Evolutionary conservation across 2,888 invertebrate genomes (phyloP).

Genomic region (Macrophya annulata): DNA sequence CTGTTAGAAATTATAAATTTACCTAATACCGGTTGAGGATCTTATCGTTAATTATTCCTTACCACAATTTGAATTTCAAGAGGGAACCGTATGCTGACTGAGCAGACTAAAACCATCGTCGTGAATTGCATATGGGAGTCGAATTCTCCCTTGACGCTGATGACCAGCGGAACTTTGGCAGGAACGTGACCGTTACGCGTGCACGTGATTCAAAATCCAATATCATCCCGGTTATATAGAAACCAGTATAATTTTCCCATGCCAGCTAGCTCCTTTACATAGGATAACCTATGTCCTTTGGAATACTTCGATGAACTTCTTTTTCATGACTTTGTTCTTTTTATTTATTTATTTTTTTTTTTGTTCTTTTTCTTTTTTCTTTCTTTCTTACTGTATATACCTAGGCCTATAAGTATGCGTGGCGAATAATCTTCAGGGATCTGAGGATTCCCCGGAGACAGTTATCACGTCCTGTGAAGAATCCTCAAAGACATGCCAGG

Average conservation of each 20-base stretch:
- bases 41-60: constrained; percentile 38
- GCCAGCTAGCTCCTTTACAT: neutral
- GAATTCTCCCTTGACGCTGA: constrained; percentile 20
- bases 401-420: neutral
- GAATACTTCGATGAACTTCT: neutral
- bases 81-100: neutral
- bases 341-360: too few relatives aligned
- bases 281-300: neutral
- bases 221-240: constrained; percentile 1
- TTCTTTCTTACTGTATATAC: neutral
- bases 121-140: constrained; percentile 31
- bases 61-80: neutral
- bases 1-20: neutral
- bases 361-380: neutral
- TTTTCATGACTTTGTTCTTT: neutral
- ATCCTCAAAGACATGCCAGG: constrained; percentile 38
- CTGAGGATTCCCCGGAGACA: neutral
- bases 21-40: neutral
- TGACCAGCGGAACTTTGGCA: constrained; percentile 34
- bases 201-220: constrained; percentile 41
- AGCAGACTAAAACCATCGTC: constrained; percentile 10
- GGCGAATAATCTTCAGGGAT: constrained; percentile 21
- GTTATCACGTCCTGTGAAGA: neutral
- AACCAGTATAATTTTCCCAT: neutral
- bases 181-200: constrained; percentile 23